Percentiles rank a stretch among this genome's conserved stretches.
Conservation (phyloP, 2,113 vertebrate genomes). For the Eretmochelys imbricata region DNA sequence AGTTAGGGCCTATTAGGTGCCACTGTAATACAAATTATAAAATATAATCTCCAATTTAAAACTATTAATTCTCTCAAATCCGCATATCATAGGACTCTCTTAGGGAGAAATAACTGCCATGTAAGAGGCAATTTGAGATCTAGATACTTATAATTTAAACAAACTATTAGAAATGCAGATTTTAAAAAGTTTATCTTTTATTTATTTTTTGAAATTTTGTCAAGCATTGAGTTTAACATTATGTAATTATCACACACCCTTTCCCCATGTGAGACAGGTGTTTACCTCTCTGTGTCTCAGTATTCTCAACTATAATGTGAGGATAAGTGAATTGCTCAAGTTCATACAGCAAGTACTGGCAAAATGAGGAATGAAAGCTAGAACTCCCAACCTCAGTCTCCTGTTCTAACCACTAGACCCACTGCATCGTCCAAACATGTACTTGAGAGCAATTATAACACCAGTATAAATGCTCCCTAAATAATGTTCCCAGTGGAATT, state of each 20-base stretch:
- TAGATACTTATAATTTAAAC: background rate
- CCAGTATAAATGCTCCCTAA: background rate
- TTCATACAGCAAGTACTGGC: background rate
- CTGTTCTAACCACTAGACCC: background rate
- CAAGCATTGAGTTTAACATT: background rate
- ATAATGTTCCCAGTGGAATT: background rate
- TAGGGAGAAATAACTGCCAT: background rate
- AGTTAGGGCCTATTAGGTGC: too few species aligned
- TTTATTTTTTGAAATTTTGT: background rate
- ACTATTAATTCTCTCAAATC: background rate
- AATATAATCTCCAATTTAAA: background rate
- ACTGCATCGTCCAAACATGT: background rate
- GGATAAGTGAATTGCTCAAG: background rate
- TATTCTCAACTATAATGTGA: background rate
- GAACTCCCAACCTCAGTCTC: background rate
- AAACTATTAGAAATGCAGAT: background rate
- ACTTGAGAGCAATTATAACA: background rate
- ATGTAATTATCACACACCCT: background rate
- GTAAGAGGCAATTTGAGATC: background rate
- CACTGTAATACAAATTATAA: too few species aligned
- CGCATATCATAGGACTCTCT: background rate
- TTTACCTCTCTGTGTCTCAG: too few species aligned
- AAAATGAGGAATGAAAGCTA: constrained; percentile 1
- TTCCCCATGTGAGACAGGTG: background rate
- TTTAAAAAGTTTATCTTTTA: background rate